A percentile compares a stretch with the other conserved stretches of the same genome.
phyloP scores from a whole-genome alignment of 92 coral and sea anemone genomes.

The Pocillopora grandis region DNA sequence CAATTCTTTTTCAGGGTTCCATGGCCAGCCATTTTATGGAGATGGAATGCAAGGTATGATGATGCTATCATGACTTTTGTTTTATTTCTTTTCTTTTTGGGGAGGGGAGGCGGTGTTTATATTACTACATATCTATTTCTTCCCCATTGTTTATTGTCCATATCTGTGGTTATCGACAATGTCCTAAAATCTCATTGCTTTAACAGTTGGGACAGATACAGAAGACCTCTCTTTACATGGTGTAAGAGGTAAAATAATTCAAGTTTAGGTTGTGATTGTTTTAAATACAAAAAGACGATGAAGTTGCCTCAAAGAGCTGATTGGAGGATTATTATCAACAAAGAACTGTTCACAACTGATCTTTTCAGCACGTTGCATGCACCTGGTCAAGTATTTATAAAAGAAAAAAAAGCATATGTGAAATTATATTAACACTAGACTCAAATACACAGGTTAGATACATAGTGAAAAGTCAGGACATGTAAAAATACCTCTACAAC shows the following conservation, averaged over 20 bases:
- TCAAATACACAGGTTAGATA: too few species aligned
- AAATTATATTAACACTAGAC: too few species aligned
- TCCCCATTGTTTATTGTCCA: too few species aligned
- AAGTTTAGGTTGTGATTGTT: background rate
- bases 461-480: too few species aligned
- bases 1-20: background rate
- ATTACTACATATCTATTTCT: too few species aligned
- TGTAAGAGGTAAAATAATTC: background rate
- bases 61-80: background rate
- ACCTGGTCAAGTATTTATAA: too few species aligned
- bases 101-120: too few species aligned
- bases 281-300: background rate
- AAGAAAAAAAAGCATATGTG: too few species aligned
- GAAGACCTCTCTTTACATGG: background rate
- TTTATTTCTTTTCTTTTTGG: too few species aligned
- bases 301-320: background rate
- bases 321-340: background rate
- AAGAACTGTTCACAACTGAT: too few species aligned
- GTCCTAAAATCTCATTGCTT: background rate
- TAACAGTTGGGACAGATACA: background rate
- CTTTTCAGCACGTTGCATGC: too few species aligned
- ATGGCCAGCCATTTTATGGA: background rate
- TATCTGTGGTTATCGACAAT: background rate
- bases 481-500: too few species aligned
- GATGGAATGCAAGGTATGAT: background rate